phyloP scores from a whole-genome alignment of 2,113 vertebrate genomes.

The Nyctereutes procyonoides region DNA sequence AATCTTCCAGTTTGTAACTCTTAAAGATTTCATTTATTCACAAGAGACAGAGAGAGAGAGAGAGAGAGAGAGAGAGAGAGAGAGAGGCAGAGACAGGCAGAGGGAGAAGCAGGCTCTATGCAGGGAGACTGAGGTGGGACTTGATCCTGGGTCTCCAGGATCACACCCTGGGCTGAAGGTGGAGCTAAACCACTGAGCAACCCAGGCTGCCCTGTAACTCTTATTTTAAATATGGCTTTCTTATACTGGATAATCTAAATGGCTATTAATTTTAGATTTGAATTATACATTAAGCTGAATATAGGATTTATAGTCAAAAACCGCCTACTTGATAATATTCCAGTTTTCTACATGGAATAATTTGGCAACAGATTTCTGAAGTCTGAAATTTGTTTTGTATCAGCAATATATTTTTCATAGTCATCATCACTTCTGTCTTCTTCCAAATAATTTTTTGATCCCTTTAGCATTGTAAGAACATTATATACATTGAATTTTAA shows the following conservation, averaged over 20 bases:
- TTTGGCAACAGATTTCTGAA: background rate
- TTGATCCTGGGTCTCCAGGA: no score
- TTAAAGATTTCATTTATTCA: background rate
- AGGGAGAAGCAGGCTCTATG: no score
- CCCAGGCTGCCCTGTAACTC: background rate
- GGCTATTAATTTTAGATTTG: background rate
- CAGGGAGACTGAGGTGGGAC: no score
- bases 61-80: no score
- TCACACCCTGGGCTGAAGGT: no score
- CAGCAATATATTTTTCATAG: background rate
- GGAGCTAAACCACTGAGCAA: no score
- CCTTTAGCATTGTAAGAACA: background rate
- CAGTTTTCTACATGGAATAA: background rate
- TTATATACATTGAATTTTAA: background rate
- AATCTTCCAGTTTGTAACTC: background rate
- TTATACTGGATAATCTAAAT: background rate
- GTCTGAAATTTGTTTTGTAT: background rate
- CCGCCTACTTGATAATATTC: background rate
- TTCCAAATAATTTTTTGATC: background rate
- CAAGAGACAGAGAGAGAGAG: no score
- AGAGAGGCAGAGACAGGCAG: no score
- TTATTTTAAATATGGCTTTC: background rate
- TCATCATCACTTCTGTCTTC: background rate
- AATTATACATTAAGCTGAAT: background rate
- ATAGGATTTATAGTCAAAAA: background rate